Conservation (phyloP, 2,888 invertebrate genomes). For the Chloroclysta siterata region DNA sequence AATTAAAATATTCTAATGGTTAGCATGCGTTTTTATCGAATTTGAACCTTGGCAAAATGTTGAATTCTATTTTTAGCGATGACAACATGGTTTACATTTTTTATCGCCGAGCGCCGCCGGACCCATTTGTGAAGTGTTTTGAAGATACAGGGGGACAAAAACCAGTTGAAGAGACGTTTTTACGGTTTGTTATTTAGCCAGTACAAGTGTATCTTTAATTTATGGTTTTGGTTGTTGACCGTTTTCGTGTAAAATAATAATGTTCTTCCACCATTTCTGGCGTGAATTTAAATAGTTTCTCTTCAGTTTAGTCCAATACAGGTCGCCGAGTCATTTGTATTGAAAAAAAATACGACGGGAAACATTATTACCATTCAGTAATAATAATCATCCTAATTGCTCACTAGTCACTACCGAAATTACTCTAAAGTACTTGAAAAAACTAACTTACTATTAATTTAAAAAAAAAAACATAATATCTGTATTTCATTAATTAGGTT, state of each 20-base stretch:
- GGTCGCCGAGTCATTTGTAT: too few relatives aligned
- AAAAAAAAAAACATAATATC: too few relatives aligned
- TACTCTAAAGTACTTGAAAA: too few relatives aligned
- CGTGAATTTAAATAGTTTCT: too few relatives aligned
- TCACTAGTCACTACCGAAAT: too few relatives aligned
- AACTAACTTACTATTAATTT: too few relatives aligned
- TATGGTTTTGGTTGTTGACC: constrained; percentile 8
- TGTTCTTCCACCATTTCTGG: not conserved
- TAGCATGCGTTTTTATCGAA: constrained; percentile 29
- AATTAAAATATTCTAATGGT: constrained; percentile 34
- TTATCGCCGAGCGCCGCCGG: constrained; percentile 36
- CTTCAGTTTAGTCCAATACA: too few relatives aligned
- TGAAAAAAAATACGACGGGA: too few relatives aligned
- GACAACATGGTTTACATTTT: constrained; percentile 54
- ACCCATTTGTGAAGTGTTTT: constrained; percentile 43
- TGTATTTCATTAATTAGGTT: too few relatives aligned
- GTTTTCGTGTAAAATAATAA: not conserved
- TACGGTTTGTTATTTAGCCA: constrained; percentile 22
- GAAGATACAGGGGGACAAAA: constrained; percentile 34
- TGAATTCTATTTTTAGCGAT: constrained; percentile 59
- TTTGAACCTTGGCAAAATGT: constrained; percentile 45
- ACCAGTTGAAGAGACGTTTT: constrained; percentile 28
- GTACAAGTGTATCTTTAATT: constrained; percentile 10
- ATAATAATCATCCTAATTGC: too few relatives aligned
- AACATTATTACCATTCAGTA: too few relatives aligned